Conservation (phyloP, 2,888 invertebrate species). For the Macrosoma leucophasiata region DNA sequence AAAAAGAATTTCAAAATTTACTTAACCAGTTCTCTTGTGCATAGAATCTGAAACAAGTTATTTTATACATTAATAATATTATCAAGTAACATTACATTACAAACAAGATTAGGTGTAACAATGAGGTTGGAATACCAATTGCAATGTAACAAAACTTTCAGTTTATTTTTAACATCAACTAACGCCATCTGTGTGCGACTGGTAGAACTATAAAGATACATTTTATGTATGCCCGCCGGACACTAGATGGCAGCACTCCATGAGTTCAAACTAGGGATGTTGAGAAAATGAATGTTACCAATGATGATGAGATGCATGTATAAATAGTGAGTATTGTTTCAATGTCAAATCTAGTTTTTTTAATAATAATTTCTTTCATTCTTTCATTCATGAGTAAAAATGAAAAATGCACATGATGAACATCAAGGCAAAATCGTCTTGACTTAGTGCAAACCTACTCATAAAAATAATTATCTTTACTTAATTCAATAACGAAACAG, state of each 20-base stretch:
- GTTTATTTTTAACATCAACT: no score
- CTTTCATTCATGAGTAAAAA: constrained; percentile 4
- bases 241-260: constrained; percentile 36
- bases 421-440: no score
- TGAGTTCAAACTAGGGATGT: constrained; percentile 1
- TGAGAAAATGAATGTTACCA: constrained; percentile 1
- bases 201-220: constrained; percentile 29
- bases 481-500: no score
- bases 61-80: constrained; percentile 41
- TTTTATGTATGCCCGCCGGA: constrained; percentile 20
- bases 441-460: no score
- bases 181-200: constrained; percentile 43
- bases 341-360: constrained; percentile 2
- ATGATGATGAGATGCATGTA: neutral
- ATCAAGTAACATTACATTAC: constrained; percentile 9
- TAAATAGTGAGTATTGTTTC: constrained; percentile 3
- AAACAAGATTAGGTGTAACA: constrained; percentile 1
- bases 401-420: no score
- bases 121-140: no score
- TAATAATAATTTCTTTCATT: neutral
- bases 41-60: constrained; percentile 73
- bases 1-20: constrained; percentile 33
- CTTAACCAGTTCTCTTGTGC: constrained; percentile 71
- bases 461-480: no score
- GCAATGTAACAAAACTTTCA: constrained; percentile 3